These are phyloP conservation scores for Empis livida DNA, from an alignment of 2,888 invertebrate genomes.

Conservation along the genomic window DNA sequence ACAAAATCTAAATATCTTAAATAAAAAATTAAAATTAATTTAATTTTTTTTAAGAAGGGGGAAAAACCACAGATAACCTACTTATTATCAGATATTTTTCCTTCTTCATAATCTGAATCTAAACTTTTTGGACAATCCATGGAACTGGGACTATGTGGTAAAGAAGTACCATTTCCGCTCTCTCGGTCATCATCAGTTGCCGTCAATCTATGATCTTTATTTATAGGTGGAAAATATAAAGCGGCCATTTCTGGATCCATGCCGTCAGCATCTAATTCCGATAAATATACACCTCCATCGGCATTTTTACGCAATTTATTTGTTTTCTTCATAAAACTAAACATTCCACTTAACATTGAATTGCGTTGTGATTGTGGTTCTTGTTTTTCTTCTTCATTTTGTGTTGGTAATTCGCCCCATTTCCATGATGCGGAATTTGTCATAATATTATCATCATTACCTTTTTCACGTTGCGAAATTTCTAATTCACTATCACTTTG, in stretches of 20 bases:
- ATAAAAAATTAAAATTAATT: slow-evolving; percentile 14
- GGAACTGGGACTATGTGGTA: slow-evolving; percentile 87
- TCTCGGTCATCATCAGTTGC: slow-evolving; percentile 79
- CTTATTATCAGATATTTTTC: slow-evolving; percentile 42
- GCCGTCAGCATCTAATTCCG: slow-evolving; percentile 77
- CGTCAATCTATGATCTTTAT: slow-evolving; percentile 10
- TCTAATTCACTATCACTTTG: slow-evolving; percentile 95
- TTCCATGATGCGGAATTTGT: slow-evolving; percentile 53
- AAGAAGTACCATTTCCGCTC: slow-evolving; percentile 90
- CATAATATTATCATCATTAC: slow-evolving; percentile 21
- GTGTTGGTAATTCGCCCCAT: slow-evolving; percentile 73
- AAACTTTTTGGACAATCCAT: slow-evolving; percentile 67
- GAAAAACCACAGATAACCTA: too few species aligned
- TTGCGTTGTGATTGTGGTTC: slow-evolving; percentile 32
- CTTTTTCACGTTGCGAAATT: slow-evolving; percentile 39
- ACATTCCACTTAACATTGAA: slow-evolving; percentile 82
- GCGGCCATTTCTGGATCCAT: slow-evolving; percentile 87
- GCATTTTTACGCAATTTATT: slow-evolving; percentile 45
- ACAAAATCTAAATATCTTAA: slow-evolving; percentile 45
- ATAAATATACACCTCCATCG: slow-evolving; percentile 69
- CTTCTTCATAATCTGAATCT: slow-evolving; percentile 75
- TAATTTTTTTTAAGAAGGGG: not conserved
- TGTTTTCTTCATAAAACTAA: slow-evolving; percentile 79
- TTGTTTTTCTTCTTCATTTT: slow-evolving; percentile 21
- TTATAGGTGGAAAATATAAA: slow-evolving; percentile 60